These are phyloP conservation scores for Cryptotermes secundus DNA, from an alignment of 1,140 invertebrate genomes.

Conservation along the genomic window DNA sequence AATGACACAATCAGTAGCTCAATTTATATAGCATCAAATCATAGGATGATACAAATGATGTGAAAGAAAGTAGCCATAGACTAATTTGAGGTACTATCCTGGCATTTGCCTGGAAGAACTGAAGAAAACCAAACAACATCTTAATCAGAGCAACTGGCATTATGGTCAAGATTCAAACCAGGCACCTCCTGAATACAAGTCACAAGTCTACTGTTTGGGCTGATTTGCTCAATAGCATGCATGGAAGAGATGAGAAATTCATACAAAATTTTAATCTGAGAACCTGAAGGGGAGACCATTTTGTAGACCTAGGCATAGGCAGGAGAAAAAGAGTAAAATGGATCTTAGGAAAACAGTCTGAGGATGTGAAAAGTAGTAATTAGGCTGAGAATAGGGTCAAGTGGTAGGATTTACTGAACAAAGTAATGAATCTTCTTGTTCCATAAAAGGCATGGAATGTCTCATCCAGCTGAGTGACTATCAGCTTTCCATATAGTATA, in stretches of 20 bases:
- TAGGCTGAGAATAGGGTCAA: background rate
- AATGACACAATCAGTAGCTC: too few relatives aligned
- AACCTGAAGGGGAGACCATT: background rate
- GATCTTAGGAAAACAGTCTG: background rate
- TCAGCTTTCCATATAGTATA: background rate
- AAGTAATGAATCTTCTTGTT: background rate
- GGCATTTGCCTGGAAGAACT: too few relatives aligned
- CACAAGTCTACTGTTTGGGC: too few relatives aligned
- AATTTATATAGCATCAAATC: too few relatives aligned
- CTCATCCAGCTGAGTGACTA: background rate
- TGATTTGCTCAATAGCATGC: too few relatives aligned
- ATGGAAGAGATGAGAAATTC: background rate
- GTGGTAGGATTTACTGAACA: background rate
- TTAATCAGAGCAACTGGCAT: too few relatives aligned
- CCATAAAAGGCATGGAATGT: background rate
- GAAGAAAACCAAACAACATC: too few relatives aligned
- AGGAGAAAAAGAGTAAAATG: background rate
- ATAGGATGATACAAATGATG: too few relatives aligned
- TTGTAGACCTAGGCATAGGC: background rate
- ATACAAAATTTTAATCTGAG: background rate
- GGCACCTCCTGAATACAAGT: too few relatives aligned
- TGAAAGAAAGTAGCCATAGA: too few relatives aligned
- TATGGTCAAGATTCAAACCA: too few relatives aligned
- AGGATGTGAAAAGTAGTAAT: background rate
- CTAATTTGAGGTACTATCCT: too few relatives aligned